Evolutionary conservation across 2,888 invertebrate genomes (phyloP), one percentile per base, ranked within the genome.

Genomic region (Xylophagus ater): DNA sequence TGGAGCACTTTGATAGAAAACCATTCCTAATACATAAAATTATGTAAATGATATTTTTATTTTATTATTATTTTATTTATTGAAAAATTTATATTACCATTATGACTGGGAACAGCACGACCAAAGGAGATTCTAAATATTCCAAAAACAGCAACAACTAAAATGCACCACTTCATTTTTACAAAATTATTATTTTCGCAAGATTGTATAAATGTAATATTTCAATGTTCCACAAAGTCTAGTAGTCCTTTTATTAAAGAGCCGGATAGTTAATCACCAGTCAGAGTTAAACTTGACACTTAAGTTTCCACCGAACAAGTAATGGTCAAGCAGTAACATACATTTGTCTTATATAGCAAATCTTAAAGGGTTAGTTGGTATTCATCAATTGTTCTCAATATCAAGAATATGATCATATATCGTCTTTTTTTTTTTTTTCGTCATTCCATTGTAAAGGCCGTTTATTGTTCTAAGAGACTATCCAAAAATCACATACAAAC

Each of bases 271-370:
- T 17, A 19, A 24, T 29, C 34, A 34, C 37, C 21, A 30, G 19
- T 34, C 56, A 61, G 62, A 62, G 62, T 63, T 62, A 63, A 62
- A 62, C 62, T 61, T 62, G 52, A 53, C 59, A 53, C 56, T 57
- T 53, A 61, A 63, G 62, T 62, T 62, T 62, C 63, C 62, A 62
- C 62, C 62, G 57, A 58, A 57, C 58, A 58, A 62, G 55, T 62
- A 63, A 62, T 63, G 55, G 52, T 57, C 54, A 51, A 35, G 40
- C 51, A 51, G 42, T 45, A 55, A 47, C 53, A 47, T 51, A 52
- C 54, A 57, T 62, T 62, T 62, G 62, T 62, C 59, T 62, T 62
- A 60, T 62, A 62, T 62, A 62, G 52, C 53, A 53, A 34, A 14
- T 34, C 10, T 15, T 10, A 14, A 20, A 25, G 13, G 34, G 23